Percentiles rank a stretch among this genome's conserved stretches.
Evolutionary conservation across 2,888 invertebrate species (phyloP).

Genomic region (Erynnis tages): DNA sequence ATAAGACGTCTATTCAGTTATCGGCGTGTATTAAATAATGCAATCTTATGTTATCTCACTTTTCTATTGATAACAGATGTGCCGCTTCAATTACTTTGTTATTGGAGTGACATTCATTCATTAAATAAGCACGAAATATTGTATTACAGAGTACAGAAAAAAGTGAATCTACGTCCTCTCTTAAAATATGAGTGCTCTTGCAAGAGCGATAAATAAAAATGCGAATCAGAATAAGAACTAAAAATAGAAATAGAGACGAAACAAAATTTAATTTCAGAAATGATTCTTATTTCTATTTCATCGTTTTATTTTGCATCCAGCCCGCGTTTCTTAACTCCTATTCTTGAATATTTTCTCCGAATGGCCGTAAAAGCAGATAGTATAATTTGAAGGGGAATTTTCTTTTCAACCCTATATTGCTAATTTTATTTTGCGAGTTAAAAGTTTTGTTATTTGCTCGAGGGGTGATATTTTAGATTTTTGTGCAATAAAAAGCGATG

Average conservation of each 20-base stretch:
- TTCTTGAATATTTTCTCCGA: conserved; percentile 16
- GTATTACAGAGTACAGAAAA: no score
- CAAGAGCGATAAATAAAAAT: neutral
- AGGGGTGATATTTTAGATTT: no score
- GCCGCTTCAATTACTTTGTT: no score
- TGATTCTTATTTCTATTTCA: conserved; percentile 12
- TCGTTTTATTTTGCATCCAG: conserved; percentile 5
- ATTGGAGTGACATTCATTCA: no score
- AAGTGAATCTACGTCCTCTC: no score
- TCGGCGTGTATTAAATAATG: no score
- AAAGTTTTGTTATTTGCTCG: neutral
- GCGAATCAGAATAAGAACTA: neutral
- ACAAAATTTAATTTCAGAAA: conserved; percentile 17
- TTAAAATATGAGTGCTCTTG: no score
- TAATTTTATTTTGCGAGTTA: conserved; percentile 13
- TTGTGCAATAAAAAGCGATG: no score
- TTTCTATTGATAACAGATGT: no score
- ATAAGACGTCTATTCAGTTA: no score
- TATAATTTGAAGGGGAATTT: conserved; percentile 14
- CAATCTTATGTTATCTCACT: no score
- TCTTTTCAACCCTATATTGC: conserved; percentile 5
- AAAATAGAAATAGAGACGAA: neutral
- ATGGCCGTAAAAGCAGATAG: conserved; percentile 14
- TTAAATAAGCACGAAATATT: no score
- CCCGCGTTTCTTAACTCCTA: conserved; percentile 1